Evolutionary conservation across 2,113 vertebrate species (phyloP), one percentile per base, ranked within the genome.

Genomic region (Caranx melampygus): DNA sequence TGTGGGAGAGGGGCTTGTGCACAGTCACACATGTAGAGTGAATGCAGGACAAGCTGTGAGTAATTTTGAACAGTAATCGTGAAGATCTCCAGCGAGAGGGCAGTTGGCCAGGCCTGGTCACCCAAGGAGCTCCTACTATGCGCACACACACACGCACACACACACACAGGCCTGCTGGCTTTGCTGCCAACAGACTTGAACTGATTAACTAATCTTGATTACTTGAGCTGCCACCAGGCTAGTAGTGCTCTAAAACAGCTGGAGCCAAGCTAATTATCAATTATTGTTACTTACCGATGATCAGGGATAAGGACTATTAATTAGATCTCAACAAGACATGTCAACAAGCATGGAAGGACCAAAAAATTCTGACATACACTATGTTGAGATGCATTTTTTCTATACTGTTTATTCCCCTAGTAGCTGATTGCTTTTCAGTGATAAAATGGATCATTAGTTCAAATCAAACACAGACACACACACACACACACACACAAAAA

Each of bases 51-150:
- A 94, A 93, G 94, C 94, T 95, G 94, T 77, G 84, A 95, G 89
- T 91, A 90, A 95, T 95, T 95, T 94, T 74, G 89, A 54, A 66
- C 59, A 62, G 83, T 91, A 90, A 95, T 95, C 90, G 57, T 71
- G 33, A 76, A 82, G 70, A 92, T 94, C 91, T 90, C 35, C 34
- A 65, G 75, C 33, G 34, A 86, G 64, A 83, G 57, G 83, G 88
- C 85, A 81, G 78, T 45, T 74, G 51, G 78, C 88, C 87, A 88
- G 85, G 79, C 68, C 61, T 72, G 82, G 68, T 83, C 85, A 82
- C 83, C 76, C 77, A 80, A 40, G 63, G 89, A 83, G 83, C 70
- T 75, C 74, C 82, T 37, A 61, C 57, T 65, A 73, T 52, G 66
- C 82, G 82, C 20, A 49, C 33, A 87, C 82, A 87, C 82, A 77